These are phyloP conservation scores for Acipenser transmontanus DNA, from an alignment of 2,797 vertebrate genomes.

Conservation along the genomic window DNA sequence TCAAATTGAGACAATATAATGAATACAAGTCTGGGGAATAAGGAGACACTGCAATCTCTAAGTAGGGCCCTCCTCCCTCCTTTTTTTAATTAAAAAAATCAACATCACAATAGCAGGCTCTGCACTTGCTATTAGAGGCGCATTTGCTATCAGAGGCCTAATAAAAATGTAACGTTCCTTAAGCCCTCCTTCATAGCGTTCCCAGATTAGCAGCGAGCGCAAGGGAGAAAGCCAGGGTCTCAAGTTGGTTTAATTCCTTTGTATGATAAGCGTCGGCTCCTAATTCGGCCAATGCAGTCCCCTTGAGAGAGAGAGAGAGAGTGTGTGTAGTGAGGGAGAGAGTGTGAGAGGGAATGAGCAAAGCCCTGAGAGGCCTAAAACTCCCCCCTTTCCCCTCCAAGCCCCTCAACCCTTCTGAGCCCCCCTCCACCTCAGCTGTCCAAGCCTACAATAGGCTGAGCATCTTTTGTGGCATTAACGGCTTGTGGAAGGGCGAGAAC, in stretches of 20 bases:
- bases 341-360: conserved; percentile 43
- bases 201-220: conserved; percentile 67
- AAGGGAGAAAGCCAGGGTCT: conserved; percentile 54
- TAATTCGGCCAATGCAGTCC: conserved; percentile 62
- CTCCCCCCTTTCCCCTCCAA: conserved; percentile 35
- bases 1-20: conserved; percentile 10
- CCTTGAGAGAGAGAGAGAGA: conserved; percentile 61
- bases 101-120: conserved; percentile 66
- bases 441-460: conserved; percentile 85
- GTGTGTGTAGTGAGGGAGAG: conserved; percentile 50
- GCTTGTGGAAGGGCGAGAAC: conserved; percentile 83
- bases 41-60: conserved; percentile 42
- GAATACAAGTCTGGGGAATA: conserved; percentile 22
- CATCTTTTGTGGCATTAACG: conserved; percentile 99
- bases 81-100: conserved; percentile 67
- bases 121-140: conserved; percentile 68
- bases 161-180: conserved; percentile 93
- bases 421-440: conserved; percentile 60
- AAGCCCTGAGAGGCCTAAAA: conserved; percentile 61
- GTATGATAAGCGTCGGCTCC: conserved; percentile 74
- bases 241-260: conserved; percentile 88
- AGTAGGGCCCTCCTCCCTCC: conserved; percentile 24
- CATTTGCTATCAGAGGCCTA: conserved; percentile 78
- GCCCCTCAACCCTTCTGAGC: conserved; percentile 38
- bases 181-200: conserved; percentile 71